Base-by-base conservation (phyloP, 2,113 vertebrate species). In the Rhabdornis inornatus region DNA sequence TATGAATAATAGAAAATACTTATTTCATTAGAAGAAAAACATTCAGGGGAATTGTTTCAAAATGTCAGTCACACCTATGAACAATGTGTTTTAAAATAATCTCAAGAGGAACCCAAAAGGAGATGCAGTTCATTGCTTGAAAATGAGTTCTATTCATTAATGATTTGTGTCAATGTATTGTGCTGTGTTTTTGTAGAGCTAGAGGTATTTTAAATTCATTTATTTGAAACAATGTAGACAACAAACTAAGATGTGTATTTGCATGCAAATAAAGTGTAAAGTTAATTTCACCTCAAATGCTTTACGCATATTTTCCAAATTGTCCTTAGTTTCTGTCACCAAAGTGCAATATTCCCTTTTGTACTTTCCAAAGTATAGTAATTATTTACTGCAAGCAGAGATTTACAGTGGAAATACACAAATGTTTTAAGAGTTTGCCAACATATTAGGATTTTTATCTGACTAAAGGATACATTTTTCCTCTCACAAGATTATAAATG, bases 401-500 rank as follows among this genome's bases (percentile, higher is more conserved):
- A 89, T 93, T 95, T 86, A 52, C 28, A 45, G 71, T 78, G 55
- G n/a, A 92, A 92, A 90, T 53, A 52, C 24, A 63, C 22, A 81
- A 88, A 30, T 39, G 24, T 70, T 94, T 92, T 49, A 90, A 93
- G 57, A 59, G 55, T 94, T 93, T 94, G 80, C 68, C 72, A 87
- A 50, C 37, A 35, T 74, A 52, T 3, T 53, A 68, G 23, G 16
- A 1, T n/a, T 84, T 92, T 94, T 71, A 87, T 37, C n/a, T 87
- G 45, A 85, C 57, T 89, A 70, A 83, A 90, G 68, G 74, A 75
- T 35, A 87, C 19, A 31, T 84, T 93, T 93, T 94, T 89, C 56
- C 61, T 81, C 80, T 94, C 49, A 68, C 23, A 69, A 90, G 88
- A 89, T 90, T 92, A 92, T 72, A 92, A 93, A 89, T 81, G 64